phyloP scores from a whole-genome alignment of 2,113 vertebrate genomes.

The Eretmochelys imbricata region DNA sequence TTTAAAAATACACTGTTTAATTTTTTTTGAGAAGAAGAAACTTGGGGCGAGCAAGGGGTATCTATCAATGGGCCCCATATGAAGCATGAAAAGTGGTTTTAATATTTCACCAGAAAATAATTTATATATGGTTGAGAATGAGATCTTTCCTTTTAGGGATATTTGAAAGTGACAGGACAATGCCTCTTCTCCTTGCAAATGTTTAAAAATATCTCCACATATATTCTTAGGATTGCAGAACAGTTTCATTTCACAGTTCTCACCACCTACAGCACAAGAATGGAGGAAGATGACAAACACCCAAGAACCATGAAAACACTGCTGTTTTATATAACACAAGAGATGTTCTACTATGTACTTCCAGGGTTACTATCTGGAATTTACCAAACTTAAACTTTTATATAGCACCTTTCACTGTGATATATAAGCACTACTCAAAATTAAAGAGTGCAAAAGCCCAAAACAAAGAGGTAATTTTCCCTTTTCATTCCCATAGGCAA shows the following conservation, averaged over 20 bases:
- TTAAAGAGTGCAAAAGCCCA: background rate
- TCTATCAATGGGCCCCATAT: background rate
- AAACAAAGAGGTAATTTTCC: background rate
- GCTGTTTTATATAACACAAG: background rate
- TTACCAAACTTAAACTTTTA: background rate
- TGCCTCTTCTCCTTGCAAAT: background rate
- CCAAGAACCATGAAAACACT: background rate
- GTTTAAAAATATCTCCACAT: background rate
- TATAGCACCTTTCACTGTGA: background rate
- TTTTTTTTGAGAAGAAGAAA: background rate
- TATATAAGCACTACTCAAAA: background rate
- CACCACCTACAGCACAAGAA: background rate
- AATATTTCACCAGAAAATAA: background rate
- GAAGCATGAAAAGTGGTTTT: background rate
- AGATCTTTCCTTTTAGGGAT: background rate
- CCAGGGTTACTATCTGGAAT: background rate
- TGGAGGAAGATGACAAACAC: background rate
- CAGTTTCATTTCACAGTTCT: background rate
- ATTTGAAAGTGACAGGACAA: background rate
- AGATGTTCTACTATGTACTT: background rate
- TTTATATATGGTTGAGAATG: background rate
- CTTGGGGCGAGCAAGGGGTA: fast-evolving
- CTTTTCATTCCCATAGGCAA: background rate
- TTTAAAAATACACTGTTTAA: background rate
- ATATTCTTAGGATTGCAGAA: background rate